These are phyloP conservation scores for Athene cunicularia DNA, from an alignment of 2,113 vertebrate species.

Conservation along the genomic window DNA sequence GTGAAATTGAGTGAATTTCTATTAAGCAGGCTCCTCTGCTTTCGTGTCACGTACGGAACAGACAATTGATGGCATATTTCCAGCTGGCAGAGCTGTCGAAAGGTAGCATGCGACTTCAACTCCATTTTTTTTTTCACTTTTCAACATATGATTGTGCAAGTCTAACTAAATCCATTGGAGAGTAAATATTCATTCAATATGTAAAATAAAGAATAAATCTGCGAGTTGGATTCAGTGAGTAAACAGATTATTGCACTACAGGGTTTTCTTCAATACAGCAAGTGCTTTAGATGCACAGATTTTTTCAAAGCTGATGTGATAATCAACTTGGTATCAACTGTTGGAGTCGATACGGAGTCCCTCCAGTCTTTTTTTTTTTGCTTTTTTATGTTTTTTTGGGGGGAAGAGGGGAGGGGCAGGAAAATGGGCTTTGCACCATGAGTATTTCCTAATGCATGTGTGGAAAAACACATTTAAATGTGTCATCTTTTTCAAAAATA, in stretches of 20 bases:
- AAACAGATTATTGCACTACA: background rate
- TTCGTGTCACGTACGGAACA: slow-evolving; percentile 30
- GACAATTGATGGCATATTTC: slow-evolving; percentile 59
- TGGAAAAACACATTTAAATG: background rate
- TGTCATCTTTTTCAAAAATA: background rate
- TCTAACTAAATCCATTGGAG: slow-evolving; percentile 17
- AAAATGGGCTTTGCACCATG: background rate
- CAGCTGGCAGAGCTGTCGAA: slow-evolving; percentile 55
- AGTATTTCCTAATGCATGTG: background rate
- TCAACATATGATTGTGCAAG: slow-evolving; percentile 26
- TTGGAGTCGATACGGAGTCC: background rate
- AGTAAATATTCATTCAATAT: slow-evolving; percentile 24
- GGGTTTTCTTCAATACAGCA: background rate
- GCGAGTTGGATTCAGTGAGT: background rate
- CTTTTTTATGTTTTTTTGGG: background rate
- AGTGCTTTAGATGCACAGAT: background rate
- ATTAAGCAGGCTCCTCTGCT: slow-evolving; percentile 36
- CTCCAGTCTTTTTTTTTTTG: background rate
- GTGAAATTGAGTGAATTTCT: slow-evolving; percentile 46
- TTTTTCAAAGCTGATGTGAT: background rate
- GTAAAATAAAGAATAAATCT: slow-evolving; percentile 25
- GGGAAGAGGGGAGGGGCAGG: background rate
- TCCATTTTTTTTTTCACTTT: background rate
- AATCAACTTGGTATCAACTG: background rate
- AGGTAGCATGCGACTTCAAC: slow-evolving; percentile 44